Evolutionary conservation across 2,888 invertebrate genomes (phyloP).

Genomic region (Crossocerus cetratus): DNA sequence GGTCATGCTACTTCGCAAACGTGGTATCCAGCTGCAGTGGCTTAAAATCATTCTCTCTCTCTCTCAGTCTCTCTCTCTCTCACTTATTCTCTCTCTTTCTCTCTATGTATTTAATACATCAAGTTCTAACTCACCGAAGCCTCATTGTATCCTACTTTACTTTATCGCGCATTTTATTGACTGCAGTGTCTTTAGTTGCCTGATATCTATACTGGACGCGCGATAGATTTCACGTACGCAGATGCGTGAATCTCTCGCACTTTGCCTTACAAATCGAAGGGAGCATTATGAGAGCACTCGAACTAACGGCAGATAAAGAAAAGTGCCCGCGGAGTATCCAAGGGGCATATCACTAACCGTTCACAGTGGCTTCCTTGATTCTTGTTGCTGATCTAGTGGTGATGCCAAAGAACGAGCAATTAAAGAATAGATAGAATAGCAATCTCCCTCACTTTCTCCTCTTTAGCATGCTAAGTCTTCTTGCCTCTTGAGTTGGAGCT

Average conservation of each 20-base stretch:
- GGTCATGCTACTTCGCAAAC: constrained; percentile 26
- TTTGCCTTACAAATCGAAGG: constrained; percentile 29
- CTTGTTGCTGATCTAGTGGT: constrained; percentile 12
- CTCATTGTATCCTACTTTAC: constrained; percentile 22
- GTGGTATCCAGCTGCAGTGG: constrained; percentile 13
- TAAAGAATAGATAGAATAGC: constrained; percentile 17
- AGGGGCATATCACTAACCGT: constrained; percentile 25
- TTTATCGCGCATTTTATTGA: constrained; percentile 36
- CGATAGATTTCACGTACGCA: constrained; percentile 15
- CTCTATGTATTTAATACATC: background rate
- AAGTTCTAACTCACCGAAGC: constrained; percentile 15
- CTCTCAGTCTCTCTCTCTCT: background rate
- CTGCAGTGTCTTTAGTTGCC: constrained; percentile 61
- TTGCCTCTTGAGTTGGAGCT: constrained; percentile 12
- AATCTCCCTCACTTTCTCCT: constrained; percentile 45
- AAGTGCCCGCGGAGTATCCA: constrained; percentile 2
- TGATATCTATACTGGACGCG: constrained; percentile 36
- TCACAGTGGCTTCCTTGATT: constrained; percentile 51
- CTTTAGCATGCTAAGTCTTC: constrained; percentile 36
- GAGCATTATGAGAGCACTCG: constrained; percentile 31
- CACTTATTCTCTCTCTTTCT: background rate
- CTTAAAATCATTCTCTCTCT: constrained; percentile 12
- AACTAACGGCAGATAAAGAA: background rate
- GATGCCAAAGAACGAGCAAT: constrained; percentile 19
- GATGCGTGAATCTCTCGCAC: constrained; percentile 15